Base-by-base conservation (phyloP, 1,140 invertebrate species). In the Drosophila subobscura region DNA sequence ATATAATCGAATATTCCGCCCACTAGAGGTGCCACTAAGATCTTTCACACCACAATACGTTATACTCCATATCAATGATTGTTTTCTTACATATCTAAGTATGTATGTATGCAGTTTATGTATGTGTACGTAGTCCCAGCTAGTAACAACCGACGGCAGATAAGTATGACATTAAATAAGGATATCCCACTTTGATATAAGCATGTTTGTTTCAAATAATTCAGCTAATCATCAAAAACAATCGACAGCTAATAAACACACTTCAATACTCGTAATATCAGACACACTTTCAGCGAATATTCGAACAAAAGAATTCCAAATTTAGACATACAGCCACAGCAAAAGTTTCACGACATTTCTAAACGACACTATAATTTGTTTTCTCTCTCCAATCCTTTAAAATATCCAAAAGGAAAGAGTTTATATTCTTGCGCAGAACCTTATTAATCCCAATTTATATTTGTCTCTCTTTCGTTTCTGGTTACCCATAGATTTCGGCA, bases 401-500 rank as follows among this genome's bases (percentile, higher is more conserved):
- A 37, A 37, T 37, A 37, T 37, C 33, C 33, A 37, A 3, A 37
- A 10, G 33, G 33, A 4, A 12, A 4, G 4, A 12, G 33, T 37
- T 1, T 37, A 37, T 4, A 37, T 37, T 37, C 16, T 1, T 10
- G 2, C 10, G 3, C 29, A 10, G 29, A 7, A 29, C 27, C 1
- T 37, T 37, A 37, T 12, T 65, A 80, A 77, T 49, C 45, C 2
- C 22, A 22, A 46, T n/a, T 14, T n/a, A 45, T 23, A 60, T 33
- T 45, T 63, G 10, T 64, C 53, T 60, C 33, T 27, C 49, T 67
- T 56, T 49, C 52, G 12, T 74, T 52, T 64, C 12, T 40, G 58
- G 10, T 40, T 16, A n/a, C n/a, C 44, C 5, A 42, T 42, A 91
- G 90, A 91, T 91, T 85, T 91, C 90, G 86, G 90, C 90, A 91